A percentile compares a stretch with the other conserved stretches of the same genome.
Conservation (phyloP, 1,140 invertebrate genomes). For the Oncopodura yosiiana region DNA sequence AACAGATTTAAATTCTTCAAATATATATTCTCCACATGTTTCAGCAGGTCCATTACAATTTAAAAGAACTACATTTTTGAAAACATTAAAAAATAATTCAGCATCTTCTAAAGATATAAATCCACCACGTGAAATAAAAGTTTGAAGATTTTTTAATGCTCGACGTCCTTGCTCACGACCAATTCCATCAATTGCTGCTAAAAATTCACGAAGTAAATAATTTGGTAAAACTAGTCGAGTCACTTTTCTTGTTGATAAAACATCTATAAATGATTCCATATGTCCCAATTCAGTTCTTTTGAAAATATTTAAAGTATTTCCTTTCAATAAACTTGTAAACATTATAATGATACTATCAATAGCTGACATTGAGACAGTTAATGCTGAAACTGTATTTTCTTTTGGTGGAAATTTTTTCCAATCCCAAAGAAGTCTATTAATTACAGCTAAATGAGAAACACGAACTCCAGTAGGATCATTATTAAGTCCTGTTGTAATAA, state of each 20-base stretch:
- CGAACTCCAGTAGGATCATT: conserved; percentile 47
- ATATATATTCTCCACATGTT: conserved; percentile 7
- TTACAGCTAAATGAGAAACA: conserved; percentile 62
- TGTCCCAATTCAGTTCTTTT: background rate
- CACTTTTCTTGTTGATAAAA: background rate
- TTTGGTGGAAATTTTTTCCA: conserved; percentile 56
- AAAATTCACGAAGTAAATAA: background rate
- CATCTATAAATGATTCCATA: background rate
- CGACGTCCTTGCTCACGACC: background rate
- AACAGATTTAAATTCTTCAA: background rate
- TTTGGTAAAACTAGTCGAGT: background rate
- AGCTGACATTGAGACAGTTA: background rate
- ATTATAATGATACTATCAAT: conserved; percentile 10
- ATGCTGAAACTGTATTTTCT: background rate
- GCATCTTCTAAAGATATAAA: background rate
- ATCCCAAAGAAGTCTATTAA: conserved; percentile 72
- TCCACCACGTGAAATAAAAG: conserved; percentile 2
- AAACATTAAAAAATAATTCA: conserved; percentile 2
- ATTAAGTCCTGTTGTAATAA: conserved; percentile 70
- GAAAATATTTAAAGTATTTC: conserved; percentile 13
- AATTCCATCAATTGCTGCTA: background rate
- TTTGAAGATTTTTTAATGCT: background rate
- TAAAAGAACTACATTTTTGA: background rate
- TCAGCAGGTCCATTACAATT: background rate
- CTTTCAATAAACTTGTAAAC: conserved; percentile 14